These are phyloP conservation scores for Oreotrochilus melanogaster DNA, from an alignment of 2,113 vertebrate species.

Conservation along the genomic window DNA sequence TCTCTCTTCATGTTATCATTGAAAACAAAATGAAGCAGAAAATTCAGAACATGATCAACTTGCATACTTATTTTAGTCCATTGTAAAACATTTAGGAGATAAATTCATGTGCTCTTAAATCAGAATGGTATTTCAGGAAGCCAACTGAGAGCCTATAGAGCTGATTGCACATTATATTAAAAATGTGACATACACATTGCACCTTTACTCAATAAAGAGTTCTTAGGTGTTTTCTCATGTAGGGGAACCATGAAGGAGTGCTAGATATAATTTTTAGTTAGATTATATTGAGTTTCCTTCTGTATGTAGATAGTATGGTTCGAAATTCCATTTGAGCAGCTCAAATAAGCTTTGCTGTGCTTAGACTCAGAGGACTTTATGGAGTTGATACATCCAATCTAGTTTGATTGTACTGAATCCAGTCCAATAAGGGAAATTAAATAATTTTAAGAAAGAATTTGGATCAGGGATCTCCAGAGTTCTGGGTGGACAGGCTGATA, in stretches of 20 bases:
- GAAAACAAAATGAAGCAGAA: constrained; percentile 42
- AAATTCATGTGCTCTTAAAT: not conserved
- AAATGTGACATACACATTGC: not conserved
- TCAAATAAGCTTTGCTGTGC: not conserved
- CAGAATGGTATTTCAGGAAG: not conserved
- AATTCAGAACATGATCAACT: not conserved
- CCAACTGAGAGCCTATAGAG: not conserved
- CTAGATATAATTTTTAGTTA: not conserved
- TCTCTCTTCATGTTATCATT: constrained; percentile 20
- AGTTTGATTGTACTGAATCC: not conserved
- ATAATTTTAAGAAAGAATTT: not conserved
- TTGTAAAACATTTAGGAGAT: not conserved
- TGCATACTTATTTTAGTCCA: not conserved
- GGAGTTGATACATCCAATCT: not conserved
- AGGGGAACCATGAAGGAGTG: not conserved
- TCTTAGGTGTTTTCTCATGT: not conserved
- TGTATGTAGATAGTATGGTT: not conserved
- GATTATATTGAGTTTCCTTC: not conserved
- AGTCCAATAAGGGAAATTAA: not conserved
- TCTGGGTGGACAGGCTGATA: not conserved
- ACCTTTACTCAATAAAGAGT: not conserved
- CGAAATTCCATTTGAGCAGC: not conserved
- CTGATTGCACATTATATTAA: not conserved
- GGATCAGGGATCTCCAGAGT: not conserved
- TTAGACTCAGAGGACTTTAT: accelerated